Percentiles rank a stretch among this genome's conserved stretches.
phyloP scores from a whole-genome alignment of 2,888 invertebrate species.

The Pyralis farinalis region DNA sequence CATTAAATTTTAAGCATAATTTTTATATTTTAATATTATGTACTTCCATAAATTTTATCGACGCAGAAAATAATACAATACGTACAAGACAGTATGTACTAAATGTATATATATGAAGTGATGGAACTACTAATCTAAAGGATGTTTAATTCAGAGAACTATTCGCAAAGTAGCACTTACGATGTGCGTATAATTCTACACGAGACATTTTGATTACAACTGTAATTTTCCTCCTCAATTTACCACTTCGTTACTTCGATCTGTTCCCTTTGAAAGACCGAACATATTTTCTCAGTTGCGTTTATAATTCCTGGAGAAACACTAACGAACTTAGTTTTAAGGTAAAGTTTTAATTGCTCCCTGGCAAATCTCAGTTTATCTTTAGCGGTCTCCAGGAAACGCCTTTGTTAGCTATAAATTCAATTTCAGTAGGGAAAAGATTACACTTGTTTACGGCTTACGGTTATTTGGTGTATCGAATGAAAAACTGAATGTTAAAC shows the following conservation, averaged over 20 bases:
- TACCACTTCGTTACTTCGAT: slow-evolving; percentile 55
- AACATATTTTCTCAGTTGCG: slow-evolving; percentile 59
- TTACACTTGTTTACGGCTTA: slow-evolving; percentile 44
- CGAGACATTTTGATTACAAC: slow-evolving; percentile 47
- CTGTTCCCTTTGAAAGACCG: slow-evolving; percentile 44
- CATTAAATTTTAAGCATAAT: too few relatives aligned
- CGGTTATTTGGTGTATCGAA: too few relatives aligned
- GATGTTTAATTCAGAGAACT: slow-evolving; percentile 21
- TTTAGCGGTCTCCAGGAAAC: slow-evolving; percentile 66
- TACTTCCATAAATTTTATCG: too few relatives aligned
- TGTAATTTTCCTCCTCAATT: slow-evolving; percentile 51
- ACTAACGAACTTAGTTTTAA: slow-evolving; percentile 75
- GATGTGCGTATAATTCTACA: slow-evolving; percentile 40
- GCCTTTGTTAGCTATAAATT: slow-evolving; percentile 74
- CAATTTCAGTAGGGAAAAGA: slow-evolving; percentile 65
- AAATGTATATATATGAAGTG: too few relatives aligned
- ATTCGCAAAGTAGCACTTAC: slow-evolving; percentile 25
- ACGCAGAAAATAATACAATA: too few relatives aligned
- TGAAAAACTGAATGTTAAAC: too few relatives aligned
- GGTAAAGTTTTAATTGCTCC: slow-evolving; percentile 79
- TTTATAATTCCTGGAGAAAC: slow-evolving; percentile 59
- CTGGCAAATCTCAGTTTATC: slow-evolving; percentile 75
- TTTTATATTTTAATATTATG: too few relatives aligned
- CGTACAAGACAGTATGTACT: too few relatives aligned
- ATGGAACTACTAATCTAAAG: slow-evolving; percentile 19